Percentiles rank a stretch among this genome's conserved stretches.
phyloP scores from a whole-genome alignment of 2,113 vertebrate genomes.

The Sarotherodon lohbergeri region DNA sequence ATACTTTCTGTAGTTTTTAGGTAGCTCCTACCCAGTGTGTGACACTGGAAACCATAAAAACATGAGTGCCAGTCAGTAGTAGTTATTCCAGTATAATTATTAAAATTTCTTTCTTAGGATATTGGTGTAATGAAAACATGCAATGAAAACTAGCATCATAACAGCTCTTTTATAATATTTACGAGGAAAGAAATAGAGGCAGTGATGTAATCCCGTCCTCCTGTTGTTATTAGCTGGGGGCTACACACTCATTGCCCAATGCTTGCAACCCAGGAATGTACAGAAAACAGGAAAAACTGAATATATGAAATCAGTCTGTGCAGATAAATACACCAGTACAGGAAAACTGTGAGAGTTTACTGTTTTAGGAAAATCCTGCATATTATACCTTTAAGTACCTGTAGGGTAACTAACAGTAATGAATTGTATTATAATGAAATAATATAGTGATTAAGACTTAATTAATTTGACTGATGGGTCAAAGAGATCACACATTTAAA shows the following conservation, averaged over 20 bases:
- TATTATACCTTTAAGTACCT: not conserved
- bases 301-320: not conserved
- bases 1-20: not conserved
- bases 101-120: not conserved
- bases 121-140: not conserved
- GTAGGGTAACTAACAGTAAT: slow-evolving; percentile 28
- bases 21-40: not conserved
- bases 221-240: not conserved
- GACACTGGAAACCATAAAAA: not conserved
- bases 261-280: not conserved
- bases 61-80: not conserved
- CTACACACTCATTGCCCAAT: not conserved
- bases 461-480: slow-evolving; percentile 21
- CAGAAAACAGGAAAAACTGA: not conserved
- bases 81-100: not conserved
- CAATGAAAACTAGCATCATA: not conserved
- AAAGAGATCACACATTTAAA: slow-evolving; percentile 35
- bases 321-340: not conserved
- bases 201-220: not conserved
- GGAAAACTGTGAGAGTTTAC: not conserved
- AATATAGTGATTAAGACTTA: slow-evolving; percentile 23
- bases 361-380: not conserved
- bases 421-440: slow-evolving; percentile 35
- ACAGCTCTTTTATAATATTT: not conserved
- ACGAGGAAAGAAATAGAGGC: not conserved